Evolutionary conservation across 2,797 vertebrate species (phyloP), one percentile per base, ranked within the genome.

Genomic region (Darevskia mixta): DNA sequence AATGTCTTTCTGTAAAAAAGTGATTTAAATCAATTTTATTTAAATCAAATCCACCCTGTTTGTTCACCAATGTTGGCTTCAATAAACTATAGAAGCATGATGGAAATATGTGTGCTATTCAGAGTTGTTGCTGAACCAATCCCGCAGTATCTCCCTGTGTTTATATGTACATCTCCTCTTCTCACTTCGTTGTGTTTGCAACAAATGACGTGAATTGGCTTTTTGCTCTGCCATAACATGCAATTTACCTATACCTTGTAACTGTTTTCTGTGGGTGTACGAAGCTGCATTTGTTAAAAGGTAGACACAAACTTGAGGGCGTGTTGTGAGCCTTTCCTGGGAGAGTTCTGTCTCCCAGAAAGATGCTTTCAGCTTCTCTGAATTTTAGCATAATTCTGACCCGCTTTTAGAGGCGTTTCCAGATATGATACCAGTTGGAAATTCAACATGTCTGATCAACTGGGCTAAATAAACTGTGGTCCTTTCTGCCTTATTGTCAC

Each of bases 181-280:
- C 49, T 29, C 15, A 71, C 32, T 35, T 32, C 29, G 4, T 87
- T 72, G 45, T 27, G 9, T 79, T 61, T 55, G 55, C 41, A n/a
- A 41, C 27, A 17, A 7, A 20, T 13, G 55, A 76, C 13, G 35
- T n/a, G 71, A 32, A 41, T 73, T 76, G 91, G 84, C 83, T 73
- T 0, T 23, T 35, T 87, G 0, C 20, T 72, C 6, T 1, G 0
- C 58, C 38, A 1, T 0, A 2, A 13, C 29, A 17, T 85, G 89
- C 79, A 4, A 49, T 49, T 49, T 15, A 13, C 49, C 49, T 49
- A 13, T 49, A 49, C 49, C 49, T 49, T 49, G 11, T 49, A 49
- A 49, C 35, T 13, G n/a, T 18, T 32, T 11, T 72, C 0, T 0
- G 35, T 86, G 49, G 2, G 4, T 20, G 32, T 38, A 35, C 1